Evolutionary conservation across 2,888 invertebrate genomes (phyloP), one percentile per base, ranked within the genome.

Genomic region (Alentia gelatinosa): DNA sequence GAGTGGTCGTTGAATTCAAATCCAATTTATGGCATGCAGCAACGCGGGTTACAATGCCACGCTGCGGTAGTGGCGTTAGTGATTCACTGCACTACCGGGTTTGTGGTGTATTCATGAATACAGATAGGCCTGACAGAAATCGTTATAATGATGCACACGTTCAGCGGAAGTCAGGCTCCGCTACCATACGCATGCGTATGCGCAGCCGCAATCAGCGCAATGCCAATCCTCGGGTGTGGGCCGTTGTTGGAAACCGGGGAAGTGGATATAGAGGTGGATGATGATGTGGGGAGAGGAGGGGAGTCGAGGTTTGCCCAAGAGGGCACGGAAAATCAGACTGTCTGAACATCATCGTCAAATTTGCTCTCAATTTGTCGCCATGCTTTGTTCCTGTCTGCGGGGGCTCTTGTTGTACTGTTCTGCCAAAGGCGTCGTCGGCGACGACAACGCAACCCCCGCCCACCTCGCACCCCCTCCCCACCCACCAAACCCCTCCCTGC

Each of bases 281-380:
- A n/a, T 9, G 56, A 56, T 9, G n/a, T 3, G 56, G 12, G 56
- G 56, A 1, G 56, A 56, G 19, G 56, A n/a, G 56, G 56, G n/a
- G 56, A 19, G 56, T n/a, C n/a, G 68, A 30, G 68, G 68, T 26
- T 68, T n/a, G 68, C 33, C 12, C 1, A n/a, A 30, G 68, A 26
- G 79, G 79, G 3, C 79, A 5, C 30, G 47, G 86, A 30, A 86
- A 86, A 86, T 86, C 47, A 42, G 30, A 86, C 7, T 26, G 47
- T 40, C 50, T 26, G 86, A 86, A 86, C 86, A 86, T 86, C 35
- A 86, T 86, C 50, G 47, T 30, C 86, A 86, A 86, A 86, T 86
- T 86, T 86, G 86, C 86, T 86, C 86, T 86, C 86, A 86, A 86
- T 86, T 86, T 86, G 86, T 50, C 86, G 50, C 86, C 42, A 35